A percentile compares a stretch with the other conserved stretches of the same genome.
These are phyloP conservation scores for Myotis myotis DNA, from an alignment of 2,797 vertebrate species.

Conservation along the genomic window DNA sequence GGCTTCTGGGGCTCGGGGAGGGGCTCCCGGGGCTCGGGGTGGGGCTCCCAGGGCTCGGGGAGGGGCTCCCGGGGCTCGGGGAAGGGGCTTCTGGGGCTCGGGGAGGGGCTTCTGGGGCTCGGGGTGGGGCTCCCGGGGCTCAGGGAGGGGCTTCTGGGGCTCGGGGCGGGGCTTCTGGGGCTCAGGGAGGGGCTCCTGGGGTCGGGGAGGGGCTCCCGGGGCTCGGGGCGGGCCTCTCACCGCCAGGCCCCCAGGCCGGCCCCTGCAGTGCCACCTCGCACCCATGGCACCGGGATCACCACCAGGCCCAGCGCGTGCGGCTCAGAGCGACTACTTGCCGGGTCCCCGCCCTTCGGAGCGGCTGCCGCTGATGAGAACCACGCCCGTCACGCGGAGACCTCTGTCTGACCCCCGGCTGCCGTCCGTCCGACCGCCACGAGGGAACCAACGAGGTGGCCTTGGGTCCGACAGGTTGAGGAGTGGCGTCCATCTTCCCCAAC, in stretches of 20 bases:
- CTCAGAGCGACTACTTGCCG: rapidly evolving
- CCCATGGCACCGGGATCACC: neutral
- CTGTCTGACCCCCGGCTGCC: neutral
- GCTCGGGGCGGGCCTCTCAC: no score
- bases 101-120: no score
- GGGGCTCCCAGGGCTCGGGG: neutral
- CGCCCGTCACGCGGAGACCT: rapidly evolving
- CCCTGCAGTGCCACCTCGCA: neutral
- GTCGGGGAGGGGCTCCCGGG: neutral
- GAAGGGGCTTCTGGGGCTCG: neutral
- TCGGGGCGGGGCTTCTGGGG: neutral
- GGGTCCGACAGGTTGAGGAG: rapidly evolving
- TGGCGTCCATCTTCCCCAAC: neutral
- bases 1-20: no score
- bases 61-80: no score
- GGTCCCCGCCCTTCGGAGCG: no score
- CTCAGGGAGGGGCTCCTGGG: no score
- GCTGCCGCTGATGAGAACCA: neutral
- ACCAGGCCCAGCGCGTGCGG: neutral
- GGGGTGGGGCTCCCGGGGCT: no score
- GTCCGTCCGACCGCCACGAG: rapidly evolving
- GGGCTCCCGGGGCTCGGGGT: neutral
- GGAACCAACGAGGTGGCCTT: rapidly evolving
- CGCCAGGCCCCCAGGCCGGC: rapidly evolving
- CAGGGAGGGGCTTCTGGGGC: neutral